Percentiles rank a stretch among this genome's conserved stretches.
phyloP scores from a whole-genome alignment of 37 sponge, comb jelly and placozoan genomes.

The Beroe forskalii region DNA sequence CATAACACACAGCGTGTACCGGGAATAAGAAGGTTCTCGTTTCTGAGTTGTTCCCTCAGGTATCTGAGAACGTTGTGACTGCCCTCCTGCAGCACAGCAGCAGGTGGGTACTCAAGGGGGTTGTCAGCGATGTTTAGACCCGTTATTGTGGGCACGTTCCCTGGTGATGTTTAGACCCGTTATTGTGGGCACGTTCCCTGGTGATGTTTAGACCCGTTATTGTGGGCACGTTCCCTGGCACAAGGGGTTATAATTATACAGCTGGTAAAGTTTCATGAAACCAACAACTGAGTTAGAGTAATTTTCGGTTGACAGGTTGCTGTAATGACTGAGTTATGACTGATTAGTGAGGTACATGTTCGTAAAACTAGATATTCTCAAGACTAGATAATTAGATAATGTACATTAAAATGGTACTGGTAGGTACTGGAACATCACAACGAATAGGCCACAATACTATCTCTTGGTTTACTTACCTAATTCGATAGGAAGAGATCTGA shows the following conservation, averaged over 20 bases:
- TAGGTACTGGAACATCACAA: no score
- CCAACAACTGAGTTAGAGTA: no score
- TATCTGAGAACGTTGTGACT: neutral
- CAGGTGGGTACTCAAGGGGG: conserved; percentile 8
- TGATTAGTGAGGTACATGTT: no score
- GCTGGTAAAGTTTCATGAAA: neutral
- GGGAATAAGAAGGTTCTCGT: conserved; percentile 2
- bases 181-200: conserved; percentile 29
- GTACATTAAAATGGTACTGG: no score
- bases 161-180: conserved; percentile 44
- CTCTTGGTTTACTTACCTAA: conserved; percentile 2
- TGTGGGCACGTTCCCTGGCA: conserved; percentile 25
- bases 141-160: conserved; percentile 20
- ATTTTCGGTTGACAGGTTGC: no score
- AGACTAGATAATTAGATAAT: no score
- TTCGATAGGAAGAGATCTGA: conserved; percentile 19
- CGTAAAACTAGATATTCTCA: no score
- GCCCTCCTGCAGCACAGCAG: neutral
- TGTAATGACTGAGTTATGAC: no score
- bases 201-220: conserved; percentile 37
- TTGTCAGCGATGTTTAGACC: conserved; percentile 56
- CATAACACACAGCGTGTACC: no score
- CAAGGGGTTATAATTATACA: neutral
- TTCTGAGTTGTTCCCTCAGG: neutral
- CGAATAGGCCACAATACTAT: no score